phyloP scores from a whole-genome alignment of 2,113 vertebrate species.

The Pluvianellus socialis region DNA sequence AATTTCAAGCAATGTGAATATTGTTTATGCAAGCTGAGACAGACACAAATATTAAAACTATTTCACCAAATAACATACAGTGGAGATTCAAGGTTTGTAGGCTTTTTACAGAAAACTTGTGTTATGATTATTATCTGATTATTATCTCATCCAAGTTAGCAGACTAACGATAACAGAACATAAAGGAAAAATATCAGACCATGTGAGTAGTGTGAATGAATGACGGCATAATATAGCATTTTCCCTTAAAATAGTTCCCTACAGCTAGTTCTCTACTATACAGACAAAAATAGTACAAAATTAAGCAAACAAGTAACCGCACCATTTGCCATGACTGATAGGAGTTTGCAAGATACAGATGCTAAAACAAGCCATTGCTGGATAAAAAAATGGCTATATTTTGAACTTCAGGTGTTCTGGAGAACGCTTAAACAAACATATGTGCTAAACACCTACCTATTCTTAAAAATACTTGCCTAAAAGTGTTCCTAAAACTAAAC shows the following conservation, averaged over 20 bases:
- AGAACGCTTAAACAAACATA: not conserved
- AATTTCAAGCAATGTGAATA: not conserved
- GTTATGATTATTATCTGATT: not conserved
- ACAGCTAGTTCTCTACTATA: not conserved
- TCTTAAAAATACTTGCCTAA: not conserved
- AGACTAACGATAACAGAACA: not conserved
- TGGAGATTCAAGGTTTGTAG: not conserved
- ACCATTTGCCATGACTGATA: not conserved
- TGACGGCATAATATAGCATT: not conserved
- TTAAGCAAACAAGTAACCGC: not conserved
- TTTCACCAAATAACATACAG: not conserved
- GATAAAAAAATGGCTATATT: not conserved
- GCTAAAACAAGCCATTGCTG: not conserved
- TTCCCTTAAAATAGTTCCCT: not conserved
- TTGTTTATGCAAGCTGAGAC: not conserved
- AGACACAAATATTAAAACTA: not conserved
- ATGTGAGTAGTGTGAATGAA: not conserved
- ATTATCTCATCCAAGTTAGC: not conserved
- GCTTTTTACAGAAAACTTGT: not conserved
- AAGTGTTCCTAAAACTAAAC: not conserved
- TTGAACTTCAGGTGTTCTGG: not conserved
- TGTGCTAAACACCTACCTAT: not conserved
- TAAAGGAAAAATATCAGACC: not conserved
- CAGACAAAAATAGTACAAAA: not conserved
- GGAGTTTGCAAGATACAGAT: not conserved